Conservation (phyloP, 2,113 vertebrate genomes). For the Petrocephalus zakoni region DNA sequence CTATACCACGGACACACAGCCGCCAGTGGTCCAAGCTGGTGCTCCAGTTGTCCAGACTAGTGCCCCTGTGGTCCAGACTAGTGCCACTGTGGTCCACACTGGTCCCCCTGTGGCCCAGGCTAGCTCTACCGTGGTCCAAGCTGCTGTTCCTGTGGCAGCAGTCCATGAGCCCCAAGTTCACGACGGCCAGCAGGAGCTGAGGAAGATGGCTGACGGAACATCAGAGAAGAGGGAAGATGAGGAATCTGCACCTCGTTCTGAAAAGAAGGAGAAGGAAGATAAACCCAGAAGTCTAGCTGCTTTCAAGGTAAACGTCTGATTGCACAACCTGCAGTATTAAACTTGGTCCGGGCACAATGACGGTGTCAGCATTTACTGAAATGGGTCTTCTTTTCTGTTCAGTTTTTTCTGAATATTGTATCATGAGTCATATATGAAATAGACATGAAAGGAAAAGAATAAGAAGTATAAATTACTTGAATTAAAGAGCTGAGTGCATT, state of each 20-base stretch:
- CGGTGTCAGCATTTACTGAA: not conserved
- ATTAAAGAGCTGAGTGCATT: not conserved
- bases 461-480: not conserved
- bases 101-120: not conserved
- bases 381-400: not conserved
- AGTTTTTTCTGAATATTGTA: not conserved
- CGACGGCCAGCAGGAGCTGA: slow-evolving; percentile 57
- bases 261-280: slow-evolving; percentile 62
- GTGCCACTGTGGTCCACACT: slow-evolving; percentile 17
- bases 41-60: slow-evolving; percentile 37
- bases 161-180: slow-evolving; percentile 55
- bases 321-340: not conserved
- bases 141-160: slow-evolving; percentile 25
- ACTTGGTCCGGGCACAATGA: not conserved
- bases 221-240: slow-evolving; percentile 58
- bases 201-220: slow-evolving; percentile 32
- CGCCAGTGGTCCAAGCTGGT: slow-evolving; percentile 17
- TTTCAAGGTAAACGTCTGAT: slow-evolving; percentile 57
- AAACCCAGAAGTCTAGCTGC: slow-evolving; percentile 66
- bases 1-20: slow-evolving; percentile 38
- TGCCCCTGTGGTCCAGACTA: not conserved
- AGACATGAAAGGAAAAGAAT: not conserved
- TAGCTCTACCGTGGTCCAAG: not conserved
- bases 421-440: not conserved
- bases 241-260: slow-evolving; percentile 32